Base-by-base conservation (phyloP, 1,140 invertebrate species). In the Lordiphosa stackelbergi region DNA sequence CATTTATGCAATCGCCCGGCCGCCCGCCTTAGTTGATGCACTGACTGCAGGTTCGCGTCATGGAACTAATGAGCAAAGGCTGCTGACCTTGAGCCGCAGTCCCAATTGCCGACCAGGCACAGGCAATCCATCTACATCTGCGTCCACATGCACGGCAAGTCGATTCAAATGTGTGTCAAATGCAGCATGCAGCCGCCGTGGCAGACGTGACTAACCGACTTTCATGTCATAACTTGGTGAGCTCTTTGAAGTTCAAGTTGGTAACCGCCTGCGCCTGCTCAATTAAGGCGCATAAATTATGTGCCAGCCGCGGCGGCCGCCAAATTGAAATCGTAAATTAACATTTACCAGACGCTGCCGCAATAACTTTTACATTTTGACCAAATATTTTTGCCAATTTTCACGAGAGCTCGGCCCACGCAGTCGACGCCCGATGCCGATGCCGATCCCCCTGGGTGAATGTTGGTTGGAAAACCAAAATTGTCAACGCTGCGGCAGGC, bases 301-400 rank as follows among this genome's bases (percentile, higher is more conserved):
- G 73, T 77, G 48, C 37, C 70, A 63, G 58, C 48, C 43, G 66
- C 66, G 35, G 49, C 53, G 68, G 68, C 77, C 74, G 74, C 74
- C 78, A 83, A 83, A 83, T 83, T 83, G 77, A 84, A 83, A 83
- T 83, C 77, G 77, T 83, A 83, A 83, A 83, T 83, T 83, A 83
- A 83, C 78, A 83, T 83, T 83, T 83, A 72, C 77, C 71, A 79
- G 74, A 79, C 74, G 48, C 34, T 48, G 59, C 45, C 37, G 77
- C 75, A 57, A 71, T 79, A 79, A 75, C 77, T 83, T 83, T 83
- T 83, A 83, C 77, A 83, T 83, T 83, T 83, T 83, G 78, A 69
- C 78, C 78, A 83, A 83, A 83, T 83, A 83, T 83, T 81, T 81
- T 77, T 83, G 78, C 77, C 73, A 83, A 83, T 83, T 83, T 83